Conservation (phyloP, 2,797 vertebrate genomes). For the Phrynocephalus vlangalii region DNA sequence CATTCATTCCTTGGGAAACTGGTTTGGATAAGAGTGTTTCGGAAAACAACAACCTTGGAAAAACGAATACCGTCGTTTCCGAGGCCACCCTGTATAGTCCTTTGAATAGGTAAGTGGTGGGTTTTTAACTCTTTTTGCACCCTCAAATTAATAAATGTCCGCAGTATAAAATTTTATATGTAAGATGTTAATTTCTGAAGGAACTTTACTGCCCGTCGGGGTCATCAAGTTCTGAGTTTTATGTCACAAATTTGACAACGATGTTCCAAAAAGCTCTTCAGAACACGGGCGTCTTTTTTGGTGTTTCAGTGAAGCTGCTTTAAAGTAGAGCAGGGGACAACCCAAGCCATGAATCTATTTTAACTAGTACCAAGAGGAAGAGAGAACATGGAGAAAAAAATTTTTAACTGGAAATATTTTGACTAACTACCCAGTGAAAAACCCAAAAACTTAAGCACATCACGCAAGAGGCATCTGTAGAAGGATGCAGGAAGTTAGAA, state of each 20-base stretch:
- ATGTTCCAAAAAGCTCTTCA: constrained; percentile 48
- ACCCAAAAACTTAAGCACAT: constrained; percentile 78
- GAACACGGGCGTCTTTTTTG: constrained; percentile 51
- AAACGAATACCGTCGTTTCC: too few relatives aligned
- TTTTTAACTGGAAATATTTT: constrained; percentile 76
- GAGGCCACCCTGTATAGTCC: too few relatives aligned
- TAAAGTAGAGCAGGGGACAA: constrained; percentile 68
- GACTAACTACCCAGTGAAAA: constrained; percentile 85
- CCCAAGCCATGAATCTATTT: constrained; percentile 77
- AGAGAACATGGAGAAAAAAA: constrained; percentile 69
- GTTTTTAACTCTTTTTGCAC: not conserved
- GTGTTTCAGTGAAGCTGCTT: constrained; percentile 56
- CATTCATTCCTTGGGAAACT: too few relatives aligned
- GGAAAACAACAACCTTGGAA: too few relatives aligned
- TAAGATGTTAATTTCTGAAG: constrained; percentile 18
- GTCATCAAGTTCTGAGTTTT: constrained; percentile 28
- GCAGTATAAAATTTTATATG: not conserved
- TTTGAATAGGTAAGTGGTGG: not conserved
- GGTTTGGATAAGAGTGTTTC: too few relatives aligned
- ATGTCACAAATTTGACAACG: constrained; percentile 23
- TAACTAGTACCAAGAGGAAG: constrained; percentile 67
- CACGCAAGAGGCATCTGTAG: constrained; percentile 63
- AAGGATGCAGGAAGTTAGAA: constrained; percentile 48
- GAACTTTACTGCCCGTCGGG: not conserved
- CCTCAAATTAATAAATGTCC: not conserved